Evolutionary conservation across 1,140 invertebrate species (phyloP).

Genomic region (Eriocheir sinensis): DNA sequence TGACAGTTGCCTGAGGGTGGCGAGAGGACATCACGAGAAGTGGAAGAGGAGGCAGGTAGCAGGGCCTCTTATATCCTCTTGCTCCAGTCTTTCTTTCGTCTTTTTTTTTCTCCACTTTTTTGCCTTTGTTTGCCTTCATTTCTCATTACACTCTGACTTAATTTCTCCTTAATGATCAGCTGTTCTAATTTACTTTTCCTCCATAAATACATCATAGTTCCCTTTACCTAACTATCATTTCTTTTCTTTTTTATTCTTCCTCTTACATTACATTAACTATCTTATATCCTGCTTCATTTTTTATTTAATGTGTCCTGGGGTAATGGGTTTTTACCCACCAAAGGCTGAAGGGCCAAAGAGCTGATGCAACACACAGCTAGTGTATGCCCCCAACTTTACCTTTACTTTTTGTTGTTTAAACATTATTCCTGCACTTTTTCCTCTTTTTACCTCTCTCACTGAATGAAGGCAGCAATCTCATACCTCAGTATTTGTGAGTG

Average conservation of each 20-base stretch:
- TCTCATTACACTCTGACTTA: no score
- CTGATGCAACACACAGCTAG: no score
- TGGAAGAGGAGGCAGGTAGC: constrained; percentile 72
- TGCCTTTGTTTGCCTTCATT: no score
- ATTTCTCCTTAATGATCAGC: no score
- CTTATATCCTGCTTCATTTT: not conserved
- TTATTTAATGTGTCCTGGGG: no score
- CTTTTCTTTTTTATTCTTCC: not conserved
- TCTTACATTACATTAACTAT: not conserved
- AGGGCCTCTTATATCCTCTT: no score
- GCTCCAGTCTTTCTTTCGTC: no score
- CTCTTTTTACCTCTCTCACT: not conserved
- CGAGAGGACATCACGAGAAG: constrained; percentile 59
- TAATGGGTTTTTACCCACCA: no score
- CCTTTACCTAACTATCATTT: not conserved
- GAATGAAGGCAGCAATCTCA: not conserved
- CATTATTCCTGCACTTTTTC: not conserved
- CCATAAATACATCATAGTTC: not conserved
- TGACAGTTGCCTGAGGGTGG: constrained; percentile 68
- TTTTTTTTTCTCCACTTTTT: no score
- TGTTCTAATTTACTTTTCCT: constrained; percentile 23
- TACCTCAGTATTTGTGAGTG: not conserved
- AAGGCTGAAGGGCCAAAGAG: no score
- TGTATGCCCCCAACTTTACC: no score
- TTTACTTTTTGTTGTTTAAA: not conserved